Conservation (phyloP, 1,140 invertebrate species). For the Macrocentrus cingulum region DNA sequence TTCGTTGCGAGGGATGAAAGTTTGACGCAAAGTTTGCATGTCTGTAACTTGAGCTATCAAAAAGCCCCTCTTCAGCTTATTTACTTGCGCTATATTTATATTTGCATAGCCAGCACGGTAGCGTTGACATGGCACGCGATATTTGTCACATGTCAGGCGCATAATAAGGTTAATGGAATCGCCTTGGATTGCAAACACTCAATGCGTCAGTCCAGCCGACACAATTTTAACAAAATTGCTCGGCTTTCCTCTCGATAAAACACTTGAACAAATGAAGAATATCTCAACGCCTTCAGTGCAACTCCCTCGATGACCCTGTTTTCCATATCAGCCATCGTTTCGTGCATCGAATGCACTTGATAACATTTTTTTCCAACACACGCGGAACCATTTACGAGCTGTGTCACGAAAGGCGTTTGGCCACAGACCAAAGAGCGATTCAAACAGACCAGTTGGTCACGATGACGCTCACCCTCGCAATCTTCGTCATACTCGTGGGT, state of each 20-base stretch:
- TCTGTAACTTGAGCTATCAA: not conserved
- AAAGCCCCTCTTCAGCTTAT: not conserved
- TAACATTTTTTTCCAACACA: not conserved
- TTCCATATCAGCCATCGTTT: not conserved
- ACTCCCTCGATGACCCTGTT: constrained; percentile 4
- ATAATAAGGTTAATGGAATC: constrained; percentile 16
- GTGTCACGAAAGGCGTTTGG: constrained; percentile 7
- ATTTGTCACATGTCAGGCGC: constrained; percentile 23
- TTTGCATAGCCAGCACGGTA: constrained; percentile 31
- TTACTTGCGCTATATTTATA: constrained; percentile 11
- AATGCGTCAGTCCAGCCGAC: not conserved
- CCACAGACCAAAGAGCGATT: not conserved
- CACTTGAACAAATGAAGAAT: no score
- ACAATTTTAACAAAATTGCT: no score
- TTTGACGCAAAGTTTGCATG: not conserved
- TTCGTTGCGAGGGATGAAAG: not conserved
- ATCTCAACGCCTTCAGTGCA: not conserved
- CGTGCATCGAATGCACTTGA: constrained; percentile 10
- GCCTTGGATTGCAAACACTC: not conserved
- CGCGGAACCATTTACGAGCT: not conserved
- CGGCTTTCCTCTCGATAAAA: no score
- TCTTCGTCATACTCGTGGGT: not conserved
- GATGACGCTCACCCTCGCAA: not conserved
- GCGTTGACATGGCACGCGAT: constrained; percentile 31
- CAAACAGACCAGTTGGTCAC: not conserved